Conservation (phyloP, 1,140 invertebrate genomes). For the Drosophila malerkotliana region DNA sequence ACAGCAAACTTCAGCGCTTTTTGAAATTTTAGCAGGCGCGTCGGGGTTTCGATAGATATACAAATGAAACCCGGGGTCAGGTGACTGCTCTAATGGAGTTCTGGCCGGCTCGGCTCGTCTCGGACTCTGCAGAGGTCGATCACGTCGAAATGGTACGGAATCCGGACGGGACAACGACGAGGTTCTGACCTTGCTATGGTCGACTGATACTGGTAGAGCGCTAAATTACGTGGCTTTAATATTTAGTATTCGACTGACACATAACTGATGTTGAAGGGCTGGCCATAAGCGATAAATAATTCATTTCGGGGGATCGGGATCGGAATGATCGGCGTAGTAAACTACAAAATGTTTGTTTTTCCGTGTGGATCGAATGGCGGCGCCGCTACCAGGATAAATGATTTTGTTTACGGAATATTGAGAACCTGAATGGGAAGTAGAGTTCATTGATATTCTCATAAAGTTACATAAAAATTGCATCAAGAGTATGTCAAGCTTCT, state of each 20-base stretch:
- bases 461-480: neutral
- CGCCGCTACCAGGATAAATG: constrained; percentile 10
- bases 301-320: constrained; percentile 36
- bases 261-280: constrained; percentile 49
- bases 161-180: constrained; percentile 35
- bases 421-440: neutral
- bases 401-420: constrained; percentile 18
- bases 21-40: constrained; percentile 56
- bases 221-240: constrained; percentile 34
- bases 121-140: constrained; percentile 34
- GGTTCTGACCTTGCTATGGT: constrained; percentile 44
- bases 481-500: neutral
- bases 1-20: constrained; percentile 31
- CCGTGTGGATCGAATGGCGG: constrained; percentile 22
- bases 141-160: constrained; percentile 19
- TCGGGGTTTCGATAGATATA: constrained; percentile 23
- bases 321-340: constrained; percentile 13
- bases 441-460: too few relatives aligned
- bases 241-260: constrained; percentile 46
- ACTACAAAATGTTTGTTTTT: constrained; percentile 46
- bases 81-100: constrained; percentile 32
- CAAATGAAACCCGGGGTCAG: constrained; percentile 27
- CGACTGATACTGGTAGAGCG: constrained; percentile 1
- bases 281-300: constrained; percentile 53
- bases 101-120: constrained; percentile 14